These are phyloP conservation scores for Metalampra italica DNA, from an alignment of 2,888 invertebrate genomes.

Conservation along the genomic window DNA sequence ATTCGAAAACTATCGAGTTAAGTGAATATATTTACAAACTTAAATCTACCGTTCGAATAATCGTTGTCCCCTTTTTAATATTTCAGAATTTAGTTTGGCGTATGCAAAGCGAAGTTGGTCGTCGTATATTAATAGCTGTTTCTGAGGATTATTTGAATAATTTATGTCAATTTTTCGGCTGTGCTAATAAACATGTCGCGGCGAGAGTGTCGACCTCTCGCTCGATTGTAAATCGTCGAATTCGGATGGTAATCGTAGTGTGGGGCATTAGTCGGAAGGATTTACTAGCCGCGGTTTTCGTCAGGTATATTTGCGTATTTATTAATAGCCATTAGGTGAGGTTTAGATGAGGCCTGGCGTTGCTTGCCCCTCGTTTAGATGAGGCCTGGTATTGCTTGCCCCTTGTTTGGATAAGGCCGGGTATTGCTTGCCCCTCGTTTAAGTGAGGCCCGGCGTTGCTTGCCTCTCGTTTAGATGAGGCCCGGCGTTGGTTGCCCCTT, in stretches of 20 bases:
- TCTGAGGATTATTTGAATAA: constrained; percentile 45
- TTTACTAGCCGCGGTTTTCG: constrained; percentile 15
- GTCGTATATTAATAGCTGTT: constrained; percentile 37
- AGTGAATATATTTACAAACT: constrained; percentile 20
- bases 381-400: no score
- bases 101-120: constrained; percentile 17
- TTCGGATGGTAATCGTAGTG: constrained; percentile 38
- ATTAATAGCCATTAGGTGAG: constrained; percentile 3
- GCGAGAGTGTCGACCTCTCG: constrained; percentile 30
- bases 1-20: constrained; percentile 39
- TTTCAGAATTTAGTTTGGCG: constrained; percentile 6
- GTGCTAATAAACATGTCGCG: constrained; percentile 51
- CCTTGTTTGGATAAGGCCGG: no score
- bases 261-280: constrained; percentile 35
- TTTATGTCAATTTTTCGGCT: constrained; percentile 43
- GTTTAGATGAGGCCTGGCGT: background rate
- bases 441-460: no score
- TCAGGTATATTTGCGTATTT: constrained; percentile 8
- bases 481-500: no score
- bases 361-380: background rate
- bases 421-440: no score
- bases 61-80: background rate
- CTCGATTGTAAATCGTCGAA: constrained; percentile 35
- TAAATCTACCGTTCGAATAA: constrained; percentile 13
- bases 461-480: no score